A percentile compares a stretch with the other conserved stretches of the same genome.
Conservation (phyloP, 1,140 invertebrate genomes). For the Harpegnathos saltator region DNA sequence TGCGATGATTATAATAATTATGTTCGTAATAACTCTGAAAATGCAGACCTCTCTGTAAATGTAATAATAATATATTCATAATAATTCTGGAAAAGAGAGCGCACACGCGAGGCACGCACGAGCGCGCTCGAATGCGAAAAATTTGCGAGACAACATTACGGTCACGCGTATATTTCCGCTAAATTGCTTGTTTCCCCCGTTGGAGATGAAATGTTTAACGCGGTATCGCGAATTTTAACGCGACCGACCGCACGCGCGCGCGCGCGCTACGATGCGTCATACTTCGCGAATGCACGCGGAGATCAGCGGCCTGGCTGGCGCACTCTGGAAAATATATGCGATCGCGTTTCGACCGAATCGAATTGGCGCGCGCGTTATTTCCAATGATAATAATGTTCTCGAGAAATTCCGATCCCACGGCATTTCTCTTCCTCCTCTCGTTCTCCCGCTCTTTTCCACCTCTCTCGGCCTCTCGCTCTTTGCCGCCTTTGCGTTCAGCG, state of each 20-base stretch:
- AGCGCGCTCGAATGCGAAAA: not conserved
- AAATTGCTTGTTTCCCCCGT: constrained; percentile 1
- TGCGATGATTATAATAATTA: not conserved
- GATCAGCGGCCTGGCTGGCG: not conserved
- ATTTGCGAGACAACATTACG: constrained; percentile 8
- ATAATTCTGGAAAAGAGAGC: constrained; percentile 5
- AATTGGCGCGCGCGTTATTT: constrained; percentile 71
- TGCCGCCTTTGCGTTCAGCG: not conserved
- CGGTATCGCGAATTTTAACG: constrained; percentile 34
- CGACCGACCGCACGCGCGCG: not conserved
- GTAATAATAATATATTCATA: not conserved
- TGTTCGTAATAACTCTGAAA: constrained; percentile 7
- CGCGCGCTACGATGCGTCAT: constrained; percentile 34
- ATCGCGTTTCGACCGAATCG: constrained; percentile 68
- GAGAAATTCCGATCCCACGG: constrained; percentile 76
- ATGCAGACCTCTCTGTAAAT: not conserved
- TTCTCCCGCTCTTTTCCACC: constrained; percentile 20
- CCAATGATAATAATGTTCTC: constrained; percentile 75
- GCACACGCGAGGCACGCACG: no score
- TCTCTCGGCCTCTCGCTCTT: constrained; percentile 1
- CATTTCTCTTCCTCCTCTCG: constrained; percentile 59
- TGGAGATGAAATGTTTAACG: constrained; percentile 17
- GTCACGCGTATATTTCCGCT: not conserved
- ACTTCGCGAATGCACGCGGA: constrained; percentile 3
- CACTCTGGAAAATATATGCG: constrained; percentile 51